These are phyloP conservation scores for Drosophila lacicola DNA, from an alignment of 2,888 invertebrate species.

Conservation along the genomic window DNA sequence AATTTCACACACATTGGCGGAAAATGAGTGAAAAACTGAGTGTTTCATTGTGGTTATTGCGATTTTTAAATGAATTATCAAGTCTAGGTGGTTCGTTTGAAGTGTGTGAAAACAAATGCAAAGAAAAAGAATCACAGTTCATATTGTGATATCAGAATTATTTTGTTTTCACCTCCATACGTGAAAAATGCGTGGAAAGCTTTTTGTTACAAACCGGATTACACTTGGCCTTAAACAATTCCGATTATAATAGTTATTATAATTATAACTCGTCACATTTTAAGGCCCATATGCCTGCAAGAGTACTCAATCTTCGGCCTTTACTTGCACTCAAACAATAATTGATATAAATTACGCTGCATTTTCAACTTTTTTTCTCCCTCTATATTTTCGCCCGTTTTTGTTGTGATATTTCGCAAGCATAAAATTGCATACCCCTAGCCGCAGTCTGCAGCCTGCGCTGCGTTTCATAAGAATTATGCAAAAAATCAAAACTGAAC, in stretches of 20 bases:
- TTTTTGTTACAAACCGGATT: too few species aligned
- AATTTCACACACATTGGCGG: not conserved
- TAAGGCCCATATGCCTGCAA: not conserved
- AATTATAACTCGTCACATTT: not conserved
- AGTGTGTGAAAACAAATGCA: too few species aligned
- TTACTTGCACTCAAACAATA: constrained; percentile 23
- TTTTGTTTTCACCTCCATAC: too few species aligned
- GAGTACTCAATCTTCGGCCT: constrained; percentile 3
- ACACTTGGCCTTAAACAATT: too few species aligned
- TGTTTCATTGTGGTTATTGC: not conserved
- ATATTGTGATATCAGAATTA: too few species aligned
- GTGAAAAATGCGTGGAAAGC: too few species aligned
- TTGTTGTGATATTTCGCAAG: constrained; percentile 44
- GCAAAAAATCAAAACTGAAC: constrained; percentile 36
- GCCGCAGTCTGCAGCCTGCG: not conserved
- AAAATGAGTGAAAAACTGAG: not conserved
- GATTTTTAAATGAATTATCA: not conserved
- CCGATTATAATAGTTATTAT: too few species aligned
- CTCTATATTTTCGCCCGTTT: constrained; percentile 11
- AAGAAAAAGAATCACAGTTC: too few species aligned
- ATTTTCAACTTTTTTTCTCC: constrained; percentile 3
- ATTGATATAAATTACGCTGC: constrained; percentile 48
- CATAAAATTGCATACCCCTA: constrained; percentile 35
- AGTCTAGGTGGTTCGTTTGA: too few species aligned
- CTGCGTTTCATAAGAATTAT: constrained; percentile 57